Base-by-base conservation (phyloP, 2,113 vertebrate genomes). In the Onychorhynchus coronatus region DNA sequence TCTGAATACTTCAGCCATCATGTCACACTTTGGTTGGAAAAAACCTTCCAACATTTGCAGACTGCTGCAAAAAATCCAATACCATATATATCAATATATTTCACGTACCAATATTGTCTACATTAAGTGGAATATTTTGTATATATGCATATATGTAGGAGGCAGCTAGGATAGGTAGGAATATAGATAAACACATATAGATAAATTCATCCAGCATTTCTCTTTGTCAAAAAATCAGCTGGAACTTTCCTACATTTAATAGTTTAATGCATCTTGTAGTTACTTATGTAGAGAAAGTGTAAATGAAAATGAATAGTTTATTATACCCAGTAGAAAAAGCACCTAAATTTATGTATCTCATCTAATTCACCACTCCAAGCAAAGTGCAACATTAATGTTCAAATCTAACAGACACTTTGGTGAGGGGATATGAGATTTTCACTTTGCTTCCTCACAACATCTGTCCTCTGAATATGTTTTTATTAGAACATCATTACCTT, bases 251-350 rank as follows among this genome's bases (percentile, higher is more conserved):
- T 86, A 20, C 56, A 52, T 96, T 96, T 96, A 97, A 94, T 50
- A 91, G 67, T 95, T 97, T 91, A 93, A 95, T 91, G 84, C 44
- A 78, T 80, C 47, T 62, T 83, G 65, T 65, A 92, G 49, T 75
- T 95, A 81, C 31, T 95, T 44, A 95, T 89, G 15, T 70, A 93
- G 71, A 95, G 74, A 97, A 97, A 96, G 96, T 46, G n/a, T 81
- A 97, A 97, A 97, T 92, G 62, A 97, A 98, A 98, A 95, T 93
- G 87, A 96, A 95, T 86, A 90, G 44, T 39, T 86, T 88, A 88
- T 88, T 96, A 94, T 85, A 71, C 49, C 37, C 76, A 68, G 35
- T 33, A 96, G 72, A 88, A 96, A 81, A 97, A 93, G 11, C 31
- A 90, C 28, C 59, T 86, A 35, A 76, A 77, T 70, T 86, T 77